Evolutionary conservation across 2,113 vertebrate genomes (phyloP).

Genomic region (Anhinga anhinga): DNA sequence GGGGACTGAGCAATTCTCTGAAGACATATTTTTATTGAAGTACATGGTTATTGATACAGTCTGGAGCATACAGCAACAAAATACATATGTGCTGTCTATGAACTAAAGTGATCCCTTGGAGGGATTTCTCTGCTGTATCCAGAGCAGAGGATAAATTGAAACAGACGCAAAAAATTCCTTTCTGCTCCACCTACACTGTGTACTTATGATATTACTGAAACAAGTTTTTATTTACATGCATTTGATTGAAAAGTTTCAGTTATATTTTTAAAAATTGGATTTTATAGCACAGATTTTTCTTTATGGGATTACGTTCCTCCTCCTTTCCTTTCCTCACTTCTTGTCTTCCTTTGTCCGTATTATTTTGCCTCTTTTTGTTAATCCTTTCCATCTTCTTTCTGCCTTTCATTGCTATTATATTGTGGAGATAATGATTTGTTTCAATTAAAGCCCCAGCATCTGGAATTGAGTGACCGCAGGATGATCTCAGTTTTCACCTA

Average conservation of each 20-base stretch:
- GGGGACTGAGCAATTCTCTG: neutral
- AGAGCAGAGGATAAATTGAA: neutral
- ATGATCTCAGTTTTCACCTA: neutral
- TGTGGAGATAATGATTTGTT: neutral
- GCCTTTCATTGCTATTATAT: neutral
- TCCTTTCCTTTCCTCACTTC: neutral
- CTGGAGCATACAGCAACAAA: neutral
- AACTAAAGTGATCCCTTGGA: neutral
- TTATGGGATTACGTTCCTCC: neutral
- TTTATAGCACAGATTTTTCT: neutral
- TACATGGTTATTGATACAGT: neutral
- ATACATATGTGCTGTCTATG: neutral
- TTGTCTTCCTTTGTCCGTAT: neutral
- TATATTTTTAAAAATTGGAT: neutral
- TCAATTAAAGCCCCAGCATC: neutral
- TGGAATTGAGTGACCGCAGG: neutral
- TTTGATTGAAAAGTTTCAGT: neutral
- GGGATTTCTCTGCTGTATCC: neutral
- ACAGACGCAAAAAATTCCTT: neutral
- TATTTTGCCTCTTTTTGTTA: neutral
- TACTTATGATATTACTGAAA: neutral
- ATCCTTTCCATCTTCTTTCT: neutral
- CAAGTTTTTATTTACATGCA: neutral
- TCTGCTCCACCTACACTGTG: neutral
- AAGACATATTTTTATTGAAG: conserved; percentile 32